Evolutionary conservation across 2,113 vertebrate species (phyloP), one percentile per base, ranked within the genome.

Genomic region (Alligator sinensis): DNA sequence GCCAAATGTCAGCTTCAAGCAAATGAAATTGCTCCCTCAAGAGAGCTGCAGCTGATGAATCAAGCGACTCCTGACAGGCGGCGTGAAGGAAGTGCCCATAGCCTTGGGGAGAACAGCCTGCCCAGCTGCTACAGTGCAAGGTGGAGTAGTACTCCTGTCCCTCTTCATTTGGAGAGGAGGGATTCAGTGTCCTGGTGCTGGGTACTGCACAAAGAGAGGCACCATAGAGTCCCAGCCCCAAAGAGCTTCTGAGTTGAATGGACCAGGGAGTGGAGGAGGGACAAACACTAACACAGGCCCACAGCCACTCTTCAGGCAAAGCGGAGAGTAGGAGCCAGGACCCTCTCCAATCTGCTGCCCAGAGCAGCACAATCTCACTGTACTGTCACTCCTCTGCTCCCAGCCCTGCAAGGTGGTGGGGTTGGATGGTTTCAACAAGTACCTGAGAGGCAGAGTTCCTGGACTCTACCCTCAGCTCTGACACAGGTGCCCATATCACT

Each of bases 161-260:
- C 0, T 1, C 0, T 47, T 47, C 47, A 47, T 47, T 47, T 47
- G 47, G 47, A 47, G 8, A 47, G 47, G 9, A 47, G 47, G 47
- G 47, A 47, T 47, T 9, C 47, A 24, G 70, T 22, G 4, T 4
- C 21, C 6, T 13, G 22, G 34, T 47, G 19, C 70, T 47, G 3
- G 70, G 19, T 74, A 34, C 34, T 79, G 58, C 19, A 60, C 4
- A 59, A 14, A 74, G 11, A 47, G 19, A 28, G 8, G 3, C 28
- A 18, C 28, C 15, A 21, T 24, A 22, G 6, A 11, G 22, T 18
- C 4, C 34, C 34, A 3, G 2, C 34, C 30, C 34, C 4, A 2
- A 22, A 47, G 34, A 72, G 5, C 11, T 13, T 24, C 11, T 22
- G 13, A 21, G 34, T 34, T 72, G 14, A 72, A 47, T 21, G 24